A percentile compares a stretch with the other conserved stretches of the same genome.
Evolutionary conservation across 2,113 vertebrate species (phyloP).

Genomic region (Cyanistes caeruleus): DNA sequence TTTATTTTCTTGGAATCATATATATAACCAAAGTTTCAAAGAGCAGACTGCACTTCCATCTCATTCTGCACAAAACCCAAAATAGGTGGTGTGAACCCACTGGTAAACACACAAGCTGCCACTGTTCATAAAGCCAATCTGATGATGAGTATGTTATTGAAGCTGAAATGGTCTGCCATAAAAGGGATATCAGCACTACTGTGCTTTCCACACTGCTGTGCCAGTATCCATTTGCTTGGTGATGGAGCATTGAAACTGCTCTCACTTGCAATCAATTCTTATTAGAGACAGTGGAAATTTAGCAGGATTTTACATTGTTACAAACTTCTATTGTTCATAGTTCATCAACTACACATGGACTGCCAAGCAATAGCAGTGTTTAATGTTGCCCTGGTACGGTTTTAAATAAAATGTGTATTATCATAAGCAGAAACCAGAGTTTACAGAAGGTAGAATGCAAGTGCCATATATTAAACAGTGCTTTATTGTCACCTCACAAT

Average conservation of each 20-base stretch:
- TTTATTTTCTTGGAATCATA: not conserved
- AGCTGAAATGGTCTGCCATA: not conserved
- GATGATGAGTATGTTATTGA: not conserved
- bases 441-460: not conserved
- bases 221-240: not conserved
- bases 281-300: not conserved
- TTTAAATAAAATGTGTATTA: not conserved
- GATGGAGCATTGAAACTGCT: not conserved
- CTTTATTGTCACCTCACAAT: not conserved
- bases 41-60: not conserved
- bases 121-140: not conserved
- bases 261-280: not conserved
- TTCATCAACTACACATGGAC: not conserved
- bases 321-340: not conserved
- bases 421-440: not conserved
- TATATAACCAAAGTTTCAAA: not conserved
- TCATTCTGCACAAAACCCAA: not conserved
- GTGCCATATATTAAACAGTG: not conserved
- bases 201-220: not conserved
- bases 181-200: not conserved
- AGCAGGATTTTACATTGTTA: not conserved
- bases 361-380: not conserved
- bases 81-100: not conserved
- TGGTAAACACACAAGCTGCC: not conserved
- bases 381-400: not conserved